A percentile compares a stretch with the other conserved stretches of the same genome.
These are phyloP conservation scores for Micromys minutus DNA, from an alignment of 2,113 vertebrate genomes.

Conservation along the genomic window DNA sequence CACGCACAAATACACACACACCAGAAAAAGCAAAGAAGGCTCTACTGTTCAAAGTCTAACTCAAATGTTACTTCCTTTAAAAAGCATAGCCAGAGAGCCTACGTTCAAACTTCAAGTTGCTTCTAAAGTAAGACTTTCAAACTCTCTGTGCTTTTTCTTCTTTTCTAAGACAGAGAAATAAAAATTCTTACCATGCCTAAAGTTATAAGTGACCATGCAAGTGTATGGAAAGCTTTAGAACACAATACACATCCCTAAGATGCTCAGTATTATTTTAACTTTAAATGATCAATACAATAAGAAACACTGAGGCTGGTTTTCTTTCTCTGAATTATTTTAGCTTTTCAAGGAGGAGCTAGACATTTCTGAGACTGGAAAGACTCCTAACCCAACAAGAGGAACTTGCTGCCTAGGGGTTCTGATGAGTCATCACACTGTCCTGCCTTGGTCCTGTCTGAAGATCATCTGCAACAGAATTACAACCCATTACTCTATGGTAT, in stretches of 20 bases:
- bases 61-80: constrained; percentile 40
- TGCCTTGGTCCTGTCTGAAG: constrained; percentile 22
- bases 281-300: constrained; percentile 13
- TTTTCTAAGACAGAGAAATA: constrained; percentile 4
- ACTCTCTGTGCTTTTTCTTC: not conserved
- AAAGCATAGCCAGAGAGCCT: not conserved
- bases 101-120: constrained; percentile 1
- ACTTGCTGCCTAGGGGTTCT: not conserved
- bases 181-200: constrained; percentile 8
- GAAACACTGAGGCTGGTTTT: not conserved
- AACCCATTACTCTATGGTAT: not conserved
- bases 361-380: constrained; percentile 1
- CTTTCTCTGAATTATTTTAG: constrained; percentile 33
- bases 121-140: constrained; percentile 25
- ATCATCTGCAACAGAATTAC: constrained; percentile 31
- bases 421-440: not conserved
- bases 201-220: not conserved
- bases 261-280: not conserved
- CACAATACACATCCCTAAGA: not conserved
- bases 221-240: constrained; percentile 24
- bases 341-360: constrained; percentile 12
- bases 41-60: constrained; percentile 36
- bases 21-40: not conserved
- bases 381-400: constrained; percentile 25
- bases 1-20: not conserved